phyloP scores from a whole-genome alignment of 2,113 vertebrate genomes.

The Garra rufa region DNA sequence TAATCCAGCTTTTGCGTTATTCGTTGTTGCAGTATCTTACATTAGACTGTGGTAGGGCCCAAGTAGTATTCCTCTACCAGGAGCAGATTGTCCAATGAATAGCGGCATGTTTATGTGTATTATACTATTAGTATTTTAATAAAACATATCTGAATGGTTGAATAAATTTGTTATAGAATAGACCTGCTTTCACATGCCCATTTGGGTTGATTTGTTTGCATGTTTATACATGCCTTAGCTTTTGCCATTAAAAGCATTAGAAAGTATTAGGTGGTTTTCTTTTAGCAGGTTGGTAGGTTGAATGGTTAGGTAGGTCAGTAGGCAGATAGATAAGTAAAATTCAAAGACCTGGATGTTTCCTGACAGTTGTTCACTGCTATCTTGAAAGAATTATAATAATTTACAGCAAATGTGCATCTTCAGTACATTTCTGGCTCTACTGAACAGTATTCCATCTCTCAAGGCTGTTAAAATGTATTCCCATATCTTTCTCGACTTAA shows the following conservation, averaged over 20 bases:
- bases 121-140: background rate
- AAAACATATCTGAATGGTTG: background rate
- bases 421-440: background rate
- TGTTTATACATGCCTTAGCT: too few relatives aligned
- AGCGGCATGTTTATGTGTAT: background rate
- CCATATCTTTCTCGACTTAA: background rate
- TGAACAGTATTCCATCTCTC: background rate
- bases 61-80: background rate
- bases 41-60: background rate
- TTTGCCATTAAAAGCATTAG: too few relatives aligned
- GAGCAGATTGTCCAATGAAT: background rate
- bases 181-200: background rate
- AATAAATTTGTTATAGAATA: background rate
- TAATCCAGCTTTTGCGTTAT: background rate
- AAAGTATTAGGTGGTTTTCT: too few relatives aligned
- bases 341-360: too few relatives aligned
- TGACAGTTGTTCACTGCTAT: background rate
- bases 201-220: background rate
- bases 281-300: too few relatives aligned
- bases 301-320: too few relatives aligned
- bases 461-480: background rate
- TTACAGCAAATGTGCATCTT: background rate
- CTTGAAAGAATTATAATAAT: background rate
- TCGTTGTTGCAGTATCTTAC: background rate
- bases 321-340: too few relatives aligned